phyloP scores from a whole-genome alignment of 2,888 invertebrate genomes.

The Leistus spinibarbis region DNA sequence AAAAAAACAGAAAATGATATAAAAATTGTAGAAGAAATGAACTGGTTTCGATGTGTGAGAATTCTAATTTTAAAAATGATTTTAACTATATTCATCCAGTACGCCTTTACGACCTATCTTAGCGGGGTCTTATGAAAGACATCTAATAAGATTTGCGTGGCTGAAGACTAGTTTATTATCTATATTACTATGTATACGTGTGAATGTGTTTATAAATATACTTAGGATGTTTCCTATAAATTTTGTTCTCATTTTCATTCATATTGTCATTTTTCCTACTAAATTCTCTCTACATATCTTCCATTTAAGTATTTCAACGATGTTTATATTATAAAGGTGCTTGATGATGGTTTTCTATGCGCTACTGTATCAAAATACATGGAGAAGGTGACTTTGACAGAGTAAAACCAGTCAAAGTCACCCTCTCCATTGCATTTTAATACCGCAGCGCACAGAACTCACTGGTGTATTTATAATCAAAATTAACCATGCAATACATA shows the following conservation, averaged over 20 bases:
- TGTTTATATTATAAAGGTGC: no score
- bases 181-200: constrained; percentile 54
- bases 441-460: no score
- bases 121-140: constrained; percentile 14
- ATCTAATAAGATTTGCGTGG: constrained; percentile 45
- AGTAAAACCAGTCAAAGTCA: no score
- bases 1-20: not conserved
- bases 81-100: constrained; percentile 26
- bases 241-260: constrained; percentile 5
- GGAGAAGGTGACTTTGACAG: no score
- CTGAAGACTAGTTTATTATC: constrained; percentile 45
- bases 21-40: constrained; percentile 20
- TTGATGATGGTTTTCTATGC: no score
- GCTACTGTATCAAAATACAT: no score
- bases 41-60: constrained; percentile 39
- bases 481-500: no score
- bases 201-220: constrained; percentile 59
- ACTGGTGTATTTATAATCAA: no score
- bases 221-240: constrained; percentile 52
- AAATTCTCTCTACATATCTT: no score
- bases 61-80: constrained; percentile 33
- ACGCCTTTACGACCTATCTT: not conserved
- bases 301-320: no score
- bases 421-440: no score
- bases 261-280: not conserved